These are phyloP conservation scores for Agrilus planipennis DNA, from an alignment of 1,140 invertebrate genomes.

Conservation along the genomic window DNA sequence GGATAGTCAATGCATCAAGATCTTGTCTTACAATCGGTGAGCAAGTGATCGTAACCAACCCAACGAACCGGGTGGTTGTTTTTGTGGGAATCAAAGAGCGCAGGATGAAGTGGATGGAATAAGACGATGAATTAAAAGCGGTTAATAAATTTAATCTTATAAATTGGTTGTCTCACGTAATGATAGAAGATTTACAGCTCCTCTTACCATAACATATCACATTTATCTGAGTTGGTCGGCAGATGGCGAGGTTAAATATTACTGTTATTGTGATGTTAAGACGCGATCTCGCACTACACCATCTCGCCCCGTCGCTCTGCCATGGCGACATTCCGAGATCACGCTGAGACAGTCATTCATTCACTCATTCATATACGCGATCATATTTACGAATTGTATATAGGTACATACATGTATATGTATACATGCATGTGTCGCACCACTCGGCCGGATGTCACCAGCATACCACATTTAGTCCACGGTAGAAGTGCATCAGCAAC, in stretches of 20 bases:
- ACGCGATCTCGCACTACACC: conserved; percentile 19
- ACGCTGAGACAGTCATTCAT: conserved; percentile 11
- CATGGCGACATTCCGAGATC: conserved; percentile 18
- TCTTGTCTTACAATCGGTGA: too few relatives aligned
- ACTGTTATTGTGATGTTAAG: conserved; percentile 24
- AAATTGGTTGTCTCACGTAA: conserved; percentile 28
- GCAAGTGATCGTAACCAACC: too few relatives aligned
- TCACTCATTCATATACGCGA: not conserved
- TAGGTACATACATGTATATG: too few relatives aligned
- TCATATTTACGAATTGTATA: too few relatives aligned
- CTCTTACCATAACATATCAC: conserved; percentile 12
- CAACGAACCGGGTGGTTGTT: too few relatives aligned
- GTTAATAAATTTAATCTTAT: conserved; percentile 27
- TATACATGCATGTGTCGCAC: too few relatives aligned
- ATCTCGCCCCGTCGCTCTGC: conserved; percentile 9
- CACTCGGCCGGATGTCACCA: too few relatives aligned
- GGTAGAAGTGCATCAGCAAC: too few relatives aligned
- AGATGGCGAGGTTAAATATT: conserved; percentile 24
- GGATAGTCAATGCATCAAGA: too few relatives aligned
- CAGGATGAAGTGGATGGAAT: too few relatives aligned
- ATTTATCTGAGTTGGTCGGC: conserved; percentile 20
- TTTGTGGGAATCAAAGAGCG: too few relatives aligned
- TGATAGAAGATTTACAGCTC: conserved; percentile 23
- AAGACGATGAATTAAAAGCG: conserved; percentile 30
- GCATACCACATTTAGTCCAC: too few relatives aligned